phyloP scores from a whole-genome alignment of 1,140 invertebrate species.

The Apocrypta bakeri region DNA sequence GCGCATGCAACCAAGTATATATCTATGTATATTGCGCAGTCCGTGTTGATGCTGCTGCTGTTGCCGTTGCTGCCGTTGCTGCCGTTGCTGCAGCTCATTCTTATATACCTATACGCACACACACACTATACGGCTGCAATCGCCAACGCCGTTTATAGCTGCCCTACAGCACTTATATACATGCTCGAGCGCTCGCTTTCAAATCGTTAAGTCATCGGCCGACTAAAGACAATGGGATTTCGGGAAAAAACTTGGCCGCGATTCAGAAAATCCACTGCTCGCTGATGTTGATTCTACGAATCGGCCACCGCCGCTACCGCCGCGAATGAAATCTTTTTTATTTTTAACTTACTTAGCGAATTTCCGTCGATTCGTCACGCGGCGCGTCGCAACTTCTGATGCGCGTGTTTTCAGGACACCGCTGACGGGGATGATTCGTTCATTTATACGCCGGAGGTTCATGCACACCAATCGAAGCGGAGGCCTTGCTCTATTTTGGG shows the following conservation, averaged over 20 bases:
- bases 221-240: conserved; percentile 33
- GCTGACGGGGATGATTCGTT: neutral
- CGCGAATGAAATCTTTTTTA: neutral
- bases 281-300: conserved; percentile 26
- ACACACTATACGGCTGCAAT: neutral
- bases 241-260: conserved; percentile 2
- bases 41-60: neutral
- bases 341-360: conserved; percentile 26
- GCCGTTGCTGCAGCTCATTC: neutral
- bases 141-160: conserved; percentile 20
- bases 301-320: neutral
- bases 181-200: neutral
- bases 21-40: conserved; percentile 7
- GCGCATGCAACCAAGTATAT: conserved; percentile 15
- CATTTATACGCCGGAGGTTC: neutral
- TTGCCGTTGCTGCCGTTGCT: neutral
- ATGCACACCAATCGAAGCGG: neutral
- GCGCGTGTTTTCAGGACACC: neutral
- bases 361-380: conserved; percentile 32
- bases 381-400: neutral
- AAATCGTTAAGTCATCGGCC: conserved; percentile 45
- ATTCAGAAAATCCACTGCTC: neutral
- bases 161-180: conserved; percentile 6
- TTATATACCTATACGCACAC: neutral
- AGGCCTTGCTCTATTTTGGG: neutral